Conservation (phyloP, 2,888 invertebrate genomes). For the Coremacera marginata region DNA sequence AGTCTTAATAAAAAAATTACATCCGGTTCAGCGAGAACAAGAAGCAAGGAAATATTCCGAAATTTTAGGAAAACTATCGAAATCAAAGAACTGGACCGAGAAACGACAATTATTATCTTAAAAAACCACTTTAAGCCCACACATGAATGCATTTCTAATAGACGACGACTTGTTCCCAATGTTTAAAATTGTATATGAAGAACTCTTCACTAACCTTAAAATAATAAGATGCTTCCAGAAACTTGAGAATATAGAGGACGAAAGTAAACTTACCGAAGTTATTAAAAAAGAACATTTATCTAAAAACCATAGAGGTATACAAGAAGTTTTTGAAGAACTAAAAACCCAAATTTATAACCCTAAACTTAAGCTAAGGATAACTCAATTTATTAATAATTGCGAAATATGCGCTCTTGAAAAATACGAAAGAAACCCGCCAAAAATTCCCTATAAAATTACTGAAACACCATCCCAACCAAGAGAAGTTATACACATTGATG, state of each 20-base stretch:
- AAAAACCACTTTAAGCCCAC: not conserved
- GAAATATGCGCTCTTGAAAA: constrained; percentile 38
- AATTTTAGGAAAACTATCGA: not conserved
- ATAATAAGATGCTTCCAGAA: not conserved
- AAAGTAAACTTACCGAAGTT: not conserved
- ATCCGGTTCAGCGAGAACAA: not conserved
- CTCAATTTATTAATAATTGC: constrained; percentile 32
- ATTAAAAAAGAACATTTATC: not conserved
- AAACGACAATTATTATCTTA: not conserved
- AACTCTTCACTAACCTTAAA: not conserved
- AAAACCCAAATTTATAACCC: constrained; percentile 16
- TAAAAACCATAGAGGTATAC: constrained; percentile 1
- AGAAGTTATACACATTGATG: too few species aligned
- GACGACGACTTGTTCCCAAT: not conserved
- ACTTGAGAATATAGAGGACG: not conserved
- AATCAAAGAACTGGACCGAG: not conserved
- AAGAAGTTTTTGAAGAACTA: not conserved
- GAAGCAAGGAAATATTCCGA: too few species aligned
- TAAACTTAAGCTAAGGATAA: constrained; percentile 33
- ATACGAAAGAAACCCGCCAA: constrained; percentile 42
- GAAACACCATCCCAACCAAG: too few species aligned
- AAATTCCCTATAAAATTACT: too few species aligned
- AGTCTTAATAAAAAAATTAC: not conserved
- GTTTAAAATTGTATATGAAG: not conserved
- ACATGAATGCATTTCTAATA: not conserved